Conservation (phyloP, 2,888 invertebrate genomes). For the Molorchus minor region DNA sequence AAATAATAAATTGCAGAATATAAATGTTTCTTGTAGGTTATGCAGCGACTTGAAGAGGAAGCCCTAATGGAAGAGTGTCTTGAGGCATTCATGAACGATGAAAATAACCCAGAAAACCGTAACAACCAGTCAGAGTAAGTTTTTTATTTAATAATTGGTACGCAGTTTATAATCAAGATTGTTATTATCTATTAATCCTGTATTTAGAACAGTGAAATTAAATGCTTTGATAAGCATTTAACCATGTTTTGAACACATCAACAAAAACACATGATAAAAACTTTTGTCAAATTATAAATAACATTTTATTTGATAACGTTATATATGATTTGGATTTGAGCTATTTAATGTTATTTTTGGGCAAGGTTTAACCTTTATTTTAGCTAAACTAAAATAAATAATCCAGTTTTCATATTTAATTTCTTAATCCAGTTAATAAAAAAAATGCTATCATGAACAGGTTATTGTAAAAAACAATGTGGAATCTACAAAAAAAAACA, state of each 20-base stretch:
- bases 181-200: background rate
- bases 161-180: background rate
- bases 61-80: conserved; percentile 89
- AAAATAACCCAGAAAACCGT: conserved; percentile 54
- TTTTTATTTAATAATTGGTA: background rate
- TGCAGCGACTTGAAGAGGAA: conserved; percentile 87
- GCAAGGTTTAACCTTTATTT: too few relatives aligned
- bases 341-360: too few relatives aligned
- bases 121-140: conserved; percentile 38
- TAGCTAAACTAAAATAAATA: too few relatives aligned
- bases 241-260: background rate
- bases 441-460: too few relatives aligned
- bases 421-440: too few relatives aligned
- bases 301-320: background rate
- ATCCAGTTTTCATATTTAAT: too few relatives aligned
- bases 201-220: background rate
- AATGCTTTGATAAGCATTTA: background rate
- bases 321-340: too few relatives aligned
- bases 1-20: background rate
- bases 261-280: background rate
- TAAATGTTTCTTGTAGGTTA: conserved; percentile 68
- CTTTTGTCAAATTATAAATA: conserved; percentile 7
- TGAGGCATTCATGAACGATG: conserved; percentile 84
- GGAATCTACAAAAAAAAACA: too few relatives aligned
- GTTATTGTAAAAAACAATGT: too few relatives aligned